Evolutionary conservation across 2,113 vertebrate species (phyloP).

Genomic region (Sinocyclocheilus maitianheensis): DNA sequence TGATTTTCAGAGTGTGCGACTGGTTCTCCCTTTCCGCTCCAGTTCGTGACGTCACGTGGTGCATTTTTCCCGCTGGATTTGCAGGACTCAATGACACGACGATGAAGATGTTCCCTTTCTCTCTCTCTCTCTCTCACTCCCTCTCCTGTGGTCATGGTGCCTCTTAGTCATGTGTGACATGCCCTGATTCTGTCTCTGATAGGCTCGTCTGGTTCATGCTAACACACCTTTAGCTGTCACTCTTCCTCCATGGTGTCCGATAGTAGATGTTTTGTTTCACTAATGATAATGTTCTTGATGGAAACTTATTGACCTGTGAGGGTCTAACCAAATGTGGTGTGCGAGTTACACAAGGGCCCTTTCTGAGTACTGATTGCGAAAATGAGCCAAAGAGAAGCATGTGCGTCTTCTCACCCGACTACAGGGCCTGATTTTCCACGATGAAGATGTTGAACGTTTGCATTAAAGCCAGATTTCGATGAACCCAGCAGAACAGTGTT

Average conservation of each 20-base stretch:
- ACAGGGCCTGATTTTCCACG: conserved; percentile 8
- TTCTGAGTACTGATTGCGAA: conserved; percentile 14
- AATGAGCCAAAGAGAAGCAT: conserved; percentile 43
- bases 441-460: conserved; percentile 11
- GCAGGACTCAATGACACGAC: conserved; percentile 11
- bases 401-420: conserved; percentile 33
- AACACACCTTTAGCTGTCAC: conserved; percentile 24
- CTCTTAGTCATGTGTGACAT: conserved; percentile 35
- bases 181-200: conserved; percentile 49
- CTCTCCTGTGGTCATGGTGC: conserved; percentile 61
- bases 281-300: conserved; percentile 9
- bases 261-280: conserved; percentile 3
- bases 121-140: conserved; percentile 42
- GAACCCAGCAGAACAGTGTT: conserved; percentile 65
- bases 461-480: conserved; percentile 34
- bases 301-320: background rate
- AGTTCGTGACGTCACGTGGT: conserved; percentile 56
- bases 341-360: background rate
- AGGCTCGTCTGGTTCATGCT: conserved; percentile 44
- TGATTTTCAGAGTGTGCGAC: conserved; percentile 37
- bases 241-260: conserved; percentile 21
- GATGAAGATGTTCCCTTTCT: background rate
- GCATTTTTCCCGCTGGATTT: background rate
- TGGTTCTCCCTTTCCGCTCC: conserved; percentile 51
- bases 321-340: background rate